phyloP scores from a whole-genome alignment of 1,140 invertebrate genomes.

The Drosophila nannoptera region DNA sequence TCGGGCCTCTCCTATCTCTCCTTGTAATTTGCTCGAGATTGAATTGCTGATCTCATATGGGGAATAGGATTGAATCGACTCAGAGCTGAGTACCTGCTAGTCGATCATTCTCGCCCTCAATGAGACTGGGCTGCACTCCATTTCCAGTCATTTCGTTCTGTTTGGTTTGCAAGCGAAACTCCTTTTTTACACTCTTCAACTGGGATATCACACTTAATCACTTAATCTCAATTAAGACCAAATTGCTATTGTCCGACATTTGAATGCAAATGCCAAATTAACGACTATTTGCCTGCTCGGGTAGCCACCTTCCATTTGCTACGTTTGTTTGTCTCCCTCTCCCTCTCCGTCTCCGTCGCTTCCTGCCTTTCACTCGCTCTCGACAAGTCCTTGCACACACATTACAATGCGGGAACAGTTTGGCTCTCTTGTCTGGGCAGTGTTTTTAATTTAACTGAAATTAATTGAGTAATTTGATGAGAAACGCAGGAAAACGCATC shows the following conservation, averaged over 20 bases:
- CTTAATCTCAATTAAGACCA: constrained; percentile 29
- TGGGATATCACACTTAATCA: constrained; percentile 4
- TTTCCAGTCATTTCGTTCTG: not conserved
- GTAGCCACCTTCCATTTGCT: constrained; percentile 20
- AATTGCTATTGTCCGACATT: constrained; percentile 43
- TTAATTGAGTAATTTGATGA: constrained; percentile 74
- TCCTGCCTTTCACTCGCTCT: not conserved
- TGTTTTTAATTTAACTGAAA: constrained; percentile 63
- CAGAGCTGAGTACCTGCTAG: not conserved
- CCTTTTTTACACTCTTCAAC: not conserved
- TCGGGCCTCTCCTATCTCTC: not conserved
- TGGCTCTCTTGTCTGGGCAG: constrained; percentile 20
- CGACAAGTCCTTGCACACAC: constrained; percentile 8
- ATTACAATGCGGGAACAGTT: constrained; percentile 27
- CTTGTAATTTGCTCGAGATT: not conserved
- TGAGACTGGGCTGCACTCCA: not conserved
- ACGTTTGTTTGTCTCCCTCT: not conserved
- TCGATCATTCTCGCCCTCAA: not conserved
- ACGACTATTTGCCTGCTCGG: constrained; percentile 34
- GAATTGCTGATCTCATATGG: not conserved
- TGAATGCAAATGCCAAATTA: constrained; percentile 56
- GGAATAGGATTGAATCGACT: no score
- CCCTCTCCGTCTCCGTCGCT: not conserved
- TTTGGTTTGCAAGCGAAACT: not conserved
- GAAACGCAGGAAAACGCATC: constrained; percentile 49